Conservation (phyloP, 2,888 invertebrate genomes). For the Criorhina ranunculi region DNA sequence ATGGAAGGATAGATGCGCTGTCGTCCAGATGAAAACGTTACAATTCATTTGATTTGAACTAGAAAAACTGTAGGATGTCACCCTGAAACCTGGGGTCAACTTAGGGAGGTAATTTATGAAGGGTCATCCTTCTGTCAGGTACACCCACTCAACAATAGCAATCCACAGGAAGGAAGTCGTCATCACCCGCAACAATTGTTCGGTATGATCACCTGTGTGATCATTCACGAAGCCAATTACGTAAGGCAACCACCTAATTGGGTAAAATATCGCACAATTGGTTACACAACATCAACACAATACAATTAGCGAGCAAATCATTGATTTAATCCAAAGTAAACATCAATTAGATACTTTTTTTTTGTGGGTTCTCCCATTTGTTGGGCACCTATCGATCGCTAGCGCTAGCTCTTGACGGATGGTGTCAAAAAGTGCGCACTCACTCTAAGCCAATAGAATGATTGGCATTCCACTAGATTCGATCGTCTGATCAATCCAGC, state of each 20-base stretch:
- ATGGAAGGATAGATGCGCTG: slow-evolving; percentile 48
- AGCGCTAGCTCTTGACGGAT: slow-evolving; percentile 26
- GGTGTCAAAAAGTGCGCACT: slow-evolving; percentile 63
- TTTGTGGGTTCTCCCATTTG: slow-evolving; percentile 18
- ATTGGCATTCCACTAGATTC: slow-evolving; percentile 17
- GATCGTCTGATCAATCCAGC: neutral
- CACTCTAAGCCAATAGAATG: slow-evolving; percentile 23
- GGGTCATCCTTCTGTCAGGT: slow-evolving; percentile 62
- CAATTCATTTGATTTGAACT: slow-evolving; percentile 53
- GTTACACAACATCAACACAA: slow-evolving; percentile 52
- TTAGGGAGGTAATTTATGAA: slow-evolving; percentile 63
- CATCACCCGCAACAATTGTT: slow-evolving; percentile 3
- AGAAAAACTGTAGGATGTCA: slow-evolving; percentile 33
- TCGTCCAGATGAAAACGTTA: slow-evolving; percentile 50
- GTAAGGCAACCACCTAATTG: slow-evolving; percentile 49
- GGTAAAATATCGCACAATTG: slow-evolving; percentile 48
- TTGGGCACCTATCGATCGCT: neutral
- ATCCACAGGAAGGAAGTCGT: slow-evolving; percentile 66
- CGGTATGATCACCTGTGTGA: slow-evolving; percentile 25
- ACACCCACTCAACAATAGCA: slow-evolving; percentile 36
- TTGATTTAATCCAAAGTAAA: slow-evolving; percentile 67
- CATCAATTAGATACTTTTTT: slow-evolving; percentile 61
- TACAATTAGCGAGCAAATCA: slow-evolving; percentile 68
- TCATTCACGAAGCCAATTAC: slow-evolving; percentile 39
- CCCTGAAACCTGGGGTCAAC: slow-evolving; percentile 53